Evolutionary conservation across 2,797 vertebrate genomes (phyloP).

Genomic region (Eulemur coronatus): DNA sequence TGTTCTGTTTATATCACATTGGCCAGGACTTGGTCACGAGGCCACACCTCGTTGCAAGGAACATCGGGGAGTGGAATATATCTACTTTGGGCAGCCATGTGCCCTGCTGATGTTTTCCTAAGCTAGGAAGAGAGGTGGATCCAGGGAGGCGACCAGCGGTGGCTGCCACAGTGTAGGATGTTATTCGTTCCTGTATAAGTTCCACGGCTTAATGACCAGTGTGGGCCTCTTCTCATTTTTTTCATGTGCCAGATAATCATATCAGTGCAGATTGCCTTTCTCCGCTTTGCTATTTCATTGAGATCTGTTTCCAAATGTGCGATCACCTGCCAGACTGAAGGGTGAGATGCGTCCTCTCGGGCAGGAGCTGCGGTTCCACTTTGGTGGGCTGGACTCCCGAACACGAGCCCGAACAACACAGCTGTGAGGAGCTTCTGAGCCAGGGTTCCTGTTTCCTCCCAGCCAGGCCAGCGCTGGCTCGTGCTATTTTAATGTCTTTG

Average conservation of each 20-base stretch:
- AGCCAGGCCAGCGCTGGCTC: background rate
- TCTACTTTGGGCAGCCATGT: background rate
- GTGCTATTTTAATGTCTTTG: background rate
- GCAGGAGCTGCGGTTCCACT: background rate
- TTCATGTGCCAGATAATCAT: constrained; percentile 33
- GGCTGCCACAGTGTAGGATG: background rate
- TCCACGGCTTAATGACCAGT: background rate
- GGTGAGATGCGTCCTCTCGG: background rate
- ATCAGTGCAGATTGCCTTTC: constrained; percentile 67
- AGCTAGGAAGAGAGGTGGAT: background rate
- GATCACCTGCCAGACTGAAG: constrained; percentile 34
- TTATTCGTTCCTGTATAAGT: background rate
- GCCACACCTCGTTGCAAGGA: background rate
- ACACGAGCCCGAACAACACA: background rate
- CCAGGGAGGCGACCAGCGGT: background rate
- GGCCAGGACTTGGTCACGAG: background rate
- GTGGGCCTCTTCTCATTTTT: constrained; percentile 12
- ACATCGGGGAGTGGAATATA: background rate
- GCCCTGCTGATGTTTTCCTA: background rate
- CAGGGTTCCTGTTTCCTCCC: background rate
- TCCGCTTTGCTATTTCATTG: constrained; percentile 41
- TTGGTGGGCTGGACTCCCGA: background rate
- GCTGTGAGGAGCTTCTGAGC: background rate
- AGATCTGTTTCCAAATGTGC: constrained; percentile 58
- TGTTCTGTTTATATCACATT: background rate